Evolutionary conservation across 1,140 invertebrate genomes (phyloP), one percentile per base, ranked within the genome.

Genomic region (Drosophila tani): DNA sequence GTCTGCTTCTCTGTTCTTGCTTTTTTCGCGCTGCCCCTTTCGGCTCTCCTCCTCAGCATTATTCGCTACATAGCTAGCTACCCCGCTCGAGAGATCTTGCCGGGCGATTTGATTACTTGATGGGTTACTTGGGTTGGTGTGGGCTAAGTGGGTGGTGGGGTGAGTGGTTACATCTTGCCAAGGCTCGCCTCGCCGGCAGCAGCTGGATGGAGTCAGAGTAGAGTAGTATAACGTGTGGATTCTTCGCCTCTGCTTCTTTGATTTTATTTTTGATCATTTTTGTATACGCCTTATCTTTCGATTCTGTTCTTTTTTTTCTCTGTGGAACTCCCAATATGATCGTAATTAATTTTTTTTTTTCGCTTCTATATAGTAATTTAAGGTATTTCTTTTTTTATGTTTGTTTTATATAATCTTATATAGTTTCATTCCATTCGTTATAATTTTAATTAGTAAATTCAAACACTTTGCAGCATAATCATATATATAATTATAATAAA

Each of bases 381-480:
- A 55, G 76, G 64, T 76, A 79, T 70, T 77, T 62, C 59, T 24
- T 24, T 24, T 76, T 65, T 83, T 69, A 56, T 40, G 53, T 56
- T 56, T 56, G 53, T 56, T 70, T 84, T 85, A 90, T 88, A 88
- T 90, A 88, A 85, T 90, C 85, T 90, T 88, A 88, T 88, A 90
- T 88, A 88, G 85, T 71, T 87, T 87, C 75, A 76, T 84, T 90
- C 62, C 81, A 81, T 85, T 88, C 69, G 79, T 85, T 81, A 86
- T 90, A 82, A 74, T 82, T 81, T 56, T 91, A 88, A 79, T 91
- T 90, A 90, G 79, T 90, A 90, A 90, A 85, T 90, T 90, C 79
- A 90, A 90, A 91, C 86, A 90, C 86, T 79, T 75, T 78, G 82
- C 79, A 84, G 82, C 82, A 86, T 81, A 74, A 81, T 85, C 73